A percentile compares a stretch with the other conserved stretches of the same genome.
Conservation (phyloP, 2,888 invertebrate species). For the Drosophila cognata region DNA sequence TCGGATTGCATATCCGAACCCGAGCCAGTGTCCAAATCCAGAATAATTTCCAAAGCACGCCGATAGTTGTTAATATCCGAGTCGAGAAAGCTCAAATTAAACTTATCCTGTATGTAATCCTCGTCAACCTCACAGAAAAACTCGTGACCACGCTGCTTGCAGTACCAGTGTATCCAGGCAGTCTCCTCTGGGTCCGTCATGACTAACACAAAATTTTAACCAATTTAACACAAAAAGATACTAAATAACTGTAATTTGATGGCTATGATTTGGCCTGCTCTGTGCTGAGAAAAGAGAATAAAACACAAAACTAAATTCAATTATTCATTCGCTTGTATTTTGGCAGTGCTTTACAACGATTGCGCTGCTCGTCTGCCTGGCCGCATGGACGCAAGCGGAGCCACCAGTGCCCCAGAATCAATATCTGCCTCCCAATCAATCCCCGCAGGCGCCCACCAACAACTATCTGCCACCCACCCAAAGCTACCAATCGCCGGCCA, state of each 20-base stretch:
- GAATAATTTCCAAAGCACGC: conserved; percentile 99
- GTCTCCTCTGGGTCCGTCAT: conserved; percentile 99
- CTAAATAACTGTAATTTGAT: conserved; percentile 2
- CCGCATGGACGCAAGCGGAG: conserved; percentile 82
- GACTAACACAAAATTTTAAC: conserved; percentile 83
- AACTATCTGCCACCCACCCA: conserved; percentile 85
- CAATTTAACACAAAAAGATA: background rate
- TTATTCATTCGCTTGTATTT: background rate
- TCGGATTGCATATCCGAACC: conserved; percentile 96
- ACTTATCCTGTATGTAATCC: conserved; percentile 99
- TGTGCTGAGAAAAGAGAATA: too few relatives aligned
- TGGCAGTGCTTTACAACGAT: conserved; percentile 83
- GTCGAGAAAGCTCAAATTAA: conserved; percentile 99
- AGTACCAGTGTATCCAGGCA: conserved; percentile 99
- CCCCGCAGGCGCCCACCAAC: conserved; percentile 81
- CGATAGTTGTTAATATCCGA: conserved; percentile 99
- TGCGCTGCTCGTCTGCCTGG: conserved; percentile 81
- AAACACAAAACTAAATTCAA: background rate
- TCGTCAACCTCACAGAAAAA: conserved; percentile 99
- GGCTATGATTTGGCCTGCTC: conserved; percentile 17
- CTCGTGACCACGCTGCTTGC: conserved; percentile 98
- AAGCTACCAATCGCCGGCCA: conserved; percentile 84
- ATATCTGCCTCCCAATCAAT: conserved; percentile 85
- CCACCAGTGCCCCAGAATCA: conserved; percentile 84
- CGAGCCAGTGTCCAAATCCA: conserved; percentile 92